Evolutionary conservation across 1,140 invertebrate species (phyloP).

Genomic region (Lamellibrachia luymesi): DNA sequence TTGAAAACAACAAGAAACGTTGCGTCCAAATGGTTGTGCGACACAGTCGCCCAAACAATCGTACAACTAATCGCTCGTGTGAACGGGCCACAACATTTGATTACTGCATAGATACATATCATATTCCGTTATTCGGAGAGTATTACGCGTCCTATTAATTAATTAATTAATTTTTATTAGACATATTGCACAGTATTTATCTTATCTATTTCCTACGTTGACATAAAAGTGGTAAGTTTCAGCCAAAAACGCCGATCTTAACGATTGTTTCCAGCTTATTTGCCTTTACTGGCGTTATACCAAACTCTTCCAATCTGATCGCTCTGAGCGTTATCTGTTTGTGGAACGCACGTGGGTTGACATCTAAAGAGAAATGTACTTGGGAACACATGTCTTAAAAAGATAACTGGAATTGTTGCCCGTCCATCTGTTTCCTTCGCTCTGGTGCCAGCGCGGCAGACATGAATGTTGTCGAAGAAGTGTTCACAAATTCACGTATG

Average conservation of each 20-base stretch:
- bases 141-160: not conserved
- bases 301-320: not conserved
- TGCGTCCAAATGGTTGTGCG: no score
- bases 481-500: not conserved
- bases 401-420: not conserved
- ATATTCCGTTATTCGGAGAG: not conserved
- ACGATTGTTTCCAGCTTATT: not conserved
- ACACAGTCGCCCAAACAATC: no score
- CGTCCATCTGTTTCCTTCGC: not conserved
- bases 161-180: not conserved
- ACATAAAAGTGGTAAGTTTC: not conserved
- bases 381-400: not conserved
- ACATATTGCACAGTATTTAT: not conserved
- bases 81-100: not conserved
- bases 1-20: no score
- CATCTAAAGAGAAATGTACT: not conserved
- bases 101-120: not conserved
- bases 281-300: not conserved
- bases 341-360: not conserved
- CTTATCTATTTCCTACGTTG: no score
- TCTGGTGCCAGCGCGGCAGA: not conserved
- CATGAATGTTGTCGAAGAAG: not conserved
- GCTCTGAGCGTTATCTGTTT: not conserved
- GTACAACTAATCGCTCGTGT: no score
- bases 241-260: not conserved